Conservation (phyloP, 2,888 invertebrate genomes). For the Ophion costatus region DNA sequence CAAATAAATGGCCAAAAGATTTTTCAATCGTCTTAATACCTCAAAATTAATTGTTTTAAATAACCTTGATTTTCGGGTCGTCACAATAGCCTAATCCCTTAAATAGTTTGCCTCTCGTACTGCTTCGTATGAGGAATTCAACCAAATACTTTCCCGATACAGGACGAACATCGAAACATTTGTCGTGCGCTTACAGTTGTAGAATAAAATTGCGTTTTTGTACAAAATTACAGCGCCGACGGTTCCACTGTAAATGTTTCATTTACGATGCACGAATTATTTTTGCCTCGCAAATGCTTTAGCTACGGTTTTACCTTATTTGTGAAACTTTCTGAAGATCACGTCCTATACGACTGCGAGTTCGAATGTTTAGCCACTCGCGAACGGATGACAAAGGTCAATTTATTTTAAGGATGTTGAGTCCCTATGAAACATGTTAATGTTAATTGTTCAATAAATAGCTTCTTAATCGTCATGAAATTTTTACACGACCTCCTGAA, state of each 20-base stretch:
- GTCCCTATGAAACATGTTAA: no score
- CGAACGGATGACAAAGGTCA: slow-evolving; percentile 31
- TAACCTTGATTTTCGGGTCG: no score
- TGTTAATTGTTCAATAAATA: no score
- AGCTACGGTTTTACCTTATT: slow-evolving; percentile 36
- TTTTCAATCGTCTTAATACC: no score
- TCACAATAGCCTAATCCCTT: no score
- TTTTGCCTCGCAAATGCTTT: slow-evolving; percentile 47
- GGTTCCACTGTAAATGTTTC: slow-evolving; percentile 40
- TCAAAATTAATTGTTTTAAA: no score
- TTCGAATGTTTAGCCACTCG: slow-evolving; percentile 1
- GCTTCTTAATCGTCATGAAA: no score
- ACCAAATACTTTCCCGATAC: not conserved
- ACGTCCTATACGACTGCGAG: slow-evolving; percentile 49
- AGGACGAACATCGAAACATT: not conserved
- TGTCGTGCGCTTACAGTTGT: slow-evolving; percentile 20
- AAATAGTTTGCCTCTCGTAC: not conserved
- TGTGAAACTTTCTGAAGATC: slow-evolving; percentile 42
- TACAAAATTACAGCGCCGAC: slow-evolving; percentile 67
- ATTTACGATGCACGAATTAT: slow-evolving; percentile 54
- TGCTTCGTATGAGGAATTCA: not conserved
- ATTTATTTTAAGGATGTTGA: no score
- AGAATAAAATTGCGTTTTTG: slow-evolving; percentile 42
- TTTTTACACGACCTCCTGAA: no score
- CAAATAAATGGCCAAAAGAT: no score